Percentiles rank a stretch among this genome's conserved stretches.
These are phyloP conservation scores for Pipistrellus kuhlii DNA, from an alignment of 2,797 vertebrate genomes.

Conservation along the genomic window DNA sequence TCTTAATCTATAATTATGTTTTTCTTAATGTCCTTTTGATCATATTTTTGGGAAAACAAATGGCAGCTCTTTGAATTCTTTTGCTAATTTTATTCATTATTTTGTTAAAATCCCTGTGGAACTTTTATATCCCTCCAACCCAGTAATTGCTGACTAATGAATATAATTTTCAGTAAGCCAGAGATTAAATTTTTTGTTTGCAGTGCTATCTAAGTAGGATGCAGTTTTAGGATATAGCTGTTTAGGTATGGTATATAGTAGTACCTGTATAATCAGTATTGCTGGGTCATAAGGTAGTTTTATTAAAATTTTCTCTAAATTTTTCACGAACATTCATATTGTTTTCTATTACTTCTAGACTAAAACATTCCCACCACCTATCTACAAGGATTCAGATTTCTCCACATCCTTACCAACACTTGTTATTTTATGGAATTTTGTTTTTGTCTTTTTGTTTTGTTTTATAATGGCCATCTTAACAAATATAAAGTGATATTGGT, in stretches of 20 bases:
- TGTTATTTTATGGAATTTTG: background rate
- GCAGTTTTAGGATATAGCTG: background rate
- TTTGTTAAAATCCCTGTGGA: background rate
- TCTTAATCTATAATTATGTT: background rate
- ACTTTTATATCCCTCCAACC: background rate
- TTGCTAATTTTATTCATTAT: conserved; percentile 27
- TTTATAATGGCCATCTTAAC: background rate
- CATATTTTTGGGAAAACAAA: background rate
- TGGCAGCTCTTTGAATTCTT: background rate
- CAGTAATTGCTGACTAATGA: background rate
- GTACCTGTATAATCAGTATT: background rate
- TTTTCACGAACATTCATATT: background rate
- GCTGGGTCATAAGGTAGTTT: background rate
- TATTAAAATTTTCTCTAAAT: background rate
- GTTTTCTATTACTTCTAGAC: background rate
- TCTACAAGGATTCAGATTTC: background rate
- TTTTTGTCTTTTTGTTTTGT: background rate
- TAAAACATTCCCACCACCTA: background rate
- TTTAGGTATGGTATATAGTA: background rate
- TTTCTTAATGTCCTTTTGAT: background rate
- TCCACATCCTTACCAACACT: background rate
- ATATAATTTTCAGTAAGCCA: background rate
- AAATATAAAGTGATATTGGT: background rate
- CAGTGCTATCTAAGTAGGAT: background rate
- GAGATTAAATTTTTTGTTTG: background rate